Conservation (phyloP, 1,140 invertebrate genomes). For the Vollenhovia emeryi region DNA sequence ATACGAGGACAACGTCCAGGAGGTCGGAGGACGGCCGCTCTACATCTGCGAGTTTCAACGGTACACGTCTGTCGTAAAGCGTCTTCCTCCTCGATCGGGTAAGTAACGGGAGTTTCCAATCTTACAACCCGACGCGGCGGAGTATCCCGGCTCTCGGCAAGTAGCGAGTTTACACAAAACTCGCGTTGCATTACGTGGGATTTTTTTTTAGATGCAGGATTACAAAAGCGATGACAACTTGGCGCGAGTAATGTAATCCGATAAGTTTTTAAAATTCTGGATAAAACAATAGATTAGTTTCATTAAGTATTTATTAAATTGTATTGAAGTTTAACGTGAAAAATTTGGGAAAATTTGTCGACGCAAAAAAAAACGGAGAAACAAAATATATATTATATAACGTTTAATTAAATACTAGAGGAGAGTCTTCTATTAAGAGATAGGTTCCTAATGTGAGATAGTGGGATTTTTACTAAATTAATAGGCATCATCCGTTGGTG, state of each 20-base stretch:
- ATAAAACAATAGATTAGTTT: neutral
- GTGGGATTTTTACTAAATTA: no score
- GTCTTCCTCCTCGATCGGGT: no score
- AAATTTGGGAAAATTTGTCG: neutral
- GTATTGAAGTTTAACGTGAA: neutral
- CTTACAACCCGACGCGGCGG: neutral
- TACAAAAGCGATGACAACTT: neutral
- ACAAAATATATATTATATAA: neutral
- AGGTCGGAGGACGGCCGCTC: neutral
- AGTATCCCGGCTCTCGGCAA: neutral
- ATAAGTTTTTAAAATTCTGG: neutral
- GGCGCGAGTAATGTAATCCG: neutral
- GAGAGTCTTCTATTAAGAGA: no score
- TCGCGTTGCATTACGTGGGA: neutral
- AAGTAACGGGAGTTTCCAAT: neutral
- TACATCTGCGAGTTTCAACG: neutral
- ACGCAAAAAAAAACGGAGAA: neutral
- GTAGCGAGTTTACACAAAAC: neutral
- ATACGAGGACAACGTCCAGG: constrained; percentile 7
- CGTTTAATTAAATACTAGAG: no score
- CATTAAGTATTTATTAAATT: neutral
- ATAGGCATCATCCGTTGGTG: no score
- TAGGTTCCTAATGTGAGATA: no score
- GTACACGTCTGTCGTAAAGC: constrained; percentile 4
- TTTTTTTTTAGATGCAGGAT: neutral